Conservation (phyloP, 2,113 vertebrate species). For the Haemorhous mexicanus region DNA sequence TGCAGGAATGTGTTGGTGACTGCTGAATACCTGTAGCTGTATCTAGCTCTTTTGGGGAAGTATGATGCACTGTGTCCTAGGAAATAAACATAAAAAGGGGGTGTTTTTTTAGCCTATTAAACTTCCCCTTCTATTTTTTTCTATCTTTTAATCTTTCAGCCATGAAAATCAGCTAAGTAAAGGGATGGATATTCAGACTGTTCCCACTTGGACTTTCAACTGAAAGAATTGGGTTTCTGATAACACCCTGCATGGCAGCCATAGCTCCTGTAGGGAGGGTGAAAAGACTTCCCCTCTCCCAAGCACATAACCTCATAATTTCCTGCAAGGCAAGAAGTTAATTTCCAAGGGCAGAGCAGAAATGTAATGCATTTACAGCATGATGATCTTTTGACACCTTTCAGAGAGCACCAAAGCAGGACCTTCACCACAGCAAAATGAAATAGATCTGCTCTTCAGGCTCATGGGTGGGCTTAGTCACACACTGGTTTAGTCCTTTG, state of each 20-base stretch:
- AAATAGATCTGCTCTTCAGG: neutral
- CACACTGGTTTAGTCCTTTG: neutral
- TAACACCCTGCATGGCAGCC: neutral
- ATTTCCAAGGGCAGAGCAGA: neutral
- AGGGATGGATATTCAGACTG: neutral
- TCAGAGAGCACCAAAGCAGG: neutral
- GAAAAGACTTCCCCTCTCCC: neutral
- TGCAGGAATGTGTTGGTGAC: constrained; percentile 72
- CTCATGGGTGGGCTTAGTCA: neutral
- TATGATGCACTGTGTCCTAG: constrained; percentile 40
- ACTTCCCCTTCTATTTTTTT: neutral
- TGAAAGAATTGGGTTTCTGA: neutral
- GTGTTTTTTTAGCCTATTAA: neutral
- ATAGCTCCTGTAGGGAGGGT: neutral
- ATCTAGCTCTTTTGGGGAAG: constrained; percentile 69
- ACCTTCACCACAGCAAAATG: neutral
- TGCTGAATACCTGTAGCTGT: constrained; percentile 79
- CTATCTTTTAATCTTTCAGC: neutral
- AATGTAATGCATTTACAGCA: neutral
- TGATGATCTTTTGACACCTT: neutral
- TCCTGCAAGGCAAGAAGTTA: neutral
- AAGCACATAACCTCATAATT: neutral
- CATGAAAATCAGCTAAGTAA: neutral
- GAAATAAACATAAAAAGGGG: neutral
- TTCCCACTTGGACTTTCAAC: neutral